Evolutionary conservation across 2,797 vertebrate species (phyloP).

Genomic region (Hoplostethus atlanticus): DNA sequence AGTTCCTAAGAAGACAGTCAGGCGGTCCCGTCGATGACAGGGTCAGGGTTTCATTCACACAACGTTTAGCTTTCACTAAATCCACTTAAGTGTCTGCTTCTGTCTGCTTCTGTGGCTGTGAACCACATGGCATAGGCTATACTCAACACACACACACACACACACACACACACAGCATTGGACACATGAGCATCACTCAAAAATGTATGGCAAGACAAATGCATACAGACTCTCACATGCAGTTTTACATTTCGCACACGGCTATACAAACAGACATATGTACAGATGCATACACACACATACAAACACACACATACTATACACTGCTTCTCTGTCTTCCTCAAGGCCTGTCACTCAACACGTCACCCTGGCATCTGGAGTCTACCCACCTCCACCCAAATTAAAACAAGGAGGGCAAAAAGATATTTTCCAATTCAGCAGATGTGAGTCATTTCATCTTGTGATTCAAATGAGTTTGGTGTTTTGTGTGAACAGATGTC

Average conservation of each 20-base stretch:
- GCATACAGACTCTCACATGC: background rate
- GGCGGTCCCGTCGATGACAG: background rate
- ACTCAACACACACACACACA: background rate
- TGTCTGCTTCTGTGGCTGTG: background rate
- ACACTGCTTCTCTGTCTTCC: constrained; percentile 19
- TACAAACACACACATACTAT: constrained; percentile 19
- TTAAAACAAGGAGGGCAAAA: constrained; percentile 83
- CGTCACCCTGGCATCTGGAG: constrained; percentile 73
- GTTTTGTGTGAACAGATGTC: constrained; percentile 91
- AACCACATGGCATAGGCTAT: background rate
- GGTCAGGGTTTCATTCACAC: background rate
- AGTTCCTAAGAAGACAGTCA: background rate
- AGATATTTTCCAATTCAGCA: constrained; percentile 87
- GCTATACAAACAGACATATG: constrained; percentile 10
- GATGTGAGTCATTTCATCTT: constrained; percentile 89
- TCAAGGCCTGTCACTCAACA: constrained; percentile 64
- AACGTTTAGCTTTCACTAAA: constrained; percentile 2
- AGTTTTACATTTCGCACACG: background rate
- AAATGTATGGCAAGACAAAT: background rate
- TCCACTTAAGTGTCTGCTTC: background rate
- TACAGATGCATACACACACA: background rate
- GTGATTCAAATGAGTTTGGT: constrained; percentile 89
- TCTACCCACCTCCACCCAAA: constrained; percentile 74
- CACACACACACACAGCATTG: background rate
- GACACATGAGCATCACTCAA: background rate